A percentile compares a stretch with the other conserved stretches of the same genome.
Evolutionary conservation across 2,113 vertebrate genomes (phyloP).

Genomic region (Etheostoma cragini): DNA sequence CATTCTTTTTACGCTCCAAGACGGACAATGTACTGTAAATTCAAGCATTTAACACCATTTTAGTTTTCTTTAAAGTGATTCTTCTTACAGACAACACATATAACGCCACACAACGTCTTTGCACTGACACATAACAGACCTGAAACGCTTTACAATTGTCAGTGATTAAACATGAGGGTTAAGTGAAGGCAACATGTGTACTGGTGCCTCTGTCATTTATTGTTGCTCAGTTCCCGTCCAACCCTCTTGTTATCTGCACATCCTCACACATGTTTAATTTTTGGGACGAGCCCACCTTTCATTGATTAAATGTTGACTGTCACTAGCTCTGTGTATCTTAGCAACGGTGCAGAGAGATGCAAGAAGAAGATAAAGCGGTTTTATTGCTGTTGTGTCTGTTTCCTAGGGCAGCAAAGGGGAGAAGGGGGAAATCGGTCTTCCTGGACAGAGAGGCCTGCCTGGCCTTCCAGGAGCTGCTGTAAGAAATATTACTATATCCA

Average conservation of each 20-base stretch:
- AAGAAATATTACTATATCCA: constrained; percentile 46
- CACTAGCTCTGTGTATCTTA: constrained; percentile 67
- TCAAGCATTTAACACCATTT: neutral
- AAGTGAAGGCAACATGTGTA: neutral
- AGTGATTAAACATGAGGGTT: neutral
- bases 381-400: constrained; percentile 70
- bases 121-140: neutral
- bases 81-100: neutral
- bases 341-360: constrained; percentile 67
- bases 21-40: too few species aligned
- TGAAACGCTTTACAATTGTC: neutral
- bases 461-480: constrained; percentile 82
- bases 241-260: constrained; percentile 26
- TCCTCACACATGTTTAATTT: constrained; percentile 20
- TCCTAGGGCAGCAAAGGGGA: constrained; percentile 86
- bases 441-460: constrained; percentile 84
- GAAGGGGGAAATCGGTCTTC: constrained; percentile 84
- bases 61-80: neutral
- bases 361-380: constrained; percentile 65
- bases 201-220: neutral
- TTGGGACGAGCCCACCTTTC: constrained; percentile 39
- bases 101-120: neutral
- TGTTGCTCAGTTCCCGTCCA: neutral
- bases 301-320: constrained; percentile 66
- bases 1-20: neutral